These are phyloP conservation scores for Zaprionus obscuricornis DNA, from an alignment of 2,888 invertebrate species.

Conservation along the genomic window DNA sequence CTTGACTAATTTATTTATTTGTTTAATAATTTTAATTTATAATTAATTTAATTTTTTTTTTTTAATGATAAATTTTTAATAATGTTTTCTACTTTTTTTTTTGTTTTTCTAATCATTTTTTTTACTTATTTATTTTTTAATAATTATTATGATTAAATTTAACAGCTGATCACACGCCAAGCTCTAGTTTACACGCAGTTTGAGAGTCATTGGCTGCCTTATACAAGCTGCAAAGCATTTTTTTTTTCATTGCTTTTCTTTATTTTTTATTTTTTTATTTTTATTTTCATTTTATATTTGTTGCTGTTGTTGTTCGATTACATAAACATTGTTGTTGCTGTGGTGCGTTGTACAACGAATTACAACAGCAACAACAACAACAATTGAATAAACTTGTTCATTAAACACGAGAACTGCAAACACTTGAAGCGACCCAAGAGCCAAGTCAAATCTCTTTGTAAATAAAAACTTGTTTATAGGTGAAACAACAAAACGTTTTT, in stretches of 20 bases:
- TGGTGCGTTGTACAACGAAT: conserved; percentile 7
- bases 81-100: no score
- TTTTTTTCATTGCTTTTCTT: background rate
- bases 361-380: conserved; percentile 8
- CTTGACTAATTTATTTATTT: no score
- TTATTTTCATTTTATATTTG: no score
- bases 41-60: no score
- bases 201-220: conserved; percentile 41
- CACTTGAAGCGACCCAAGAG: conserved; percentile 33
- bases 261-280: conserved; percentile 12
- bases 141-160: no score
- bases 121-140: no score
- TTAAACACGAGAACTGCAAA: conserved; percentile 73
- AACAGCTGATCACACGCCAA: no score
- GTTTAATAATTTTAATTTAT: no score
- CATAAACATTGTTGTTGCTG: background rate
- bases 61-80: no score
- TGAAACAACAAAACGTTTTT: conserved; percentile 20
- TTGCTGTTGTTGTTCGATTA: no score
- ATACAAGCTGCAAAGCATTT: conserved; percentile 54
- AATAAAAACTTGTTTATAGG: conserved; percentile 71
- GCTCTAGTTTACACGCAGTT: conserved; percentile 26
- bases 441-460: conserved; percentile 63
- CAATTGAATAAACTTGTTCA: conserved; percentile 63
- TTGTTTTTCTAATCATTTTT: no score